Conservation (phyloP, 2,888 invertebrate genomes). For the Resseliella maxima region DNA sequence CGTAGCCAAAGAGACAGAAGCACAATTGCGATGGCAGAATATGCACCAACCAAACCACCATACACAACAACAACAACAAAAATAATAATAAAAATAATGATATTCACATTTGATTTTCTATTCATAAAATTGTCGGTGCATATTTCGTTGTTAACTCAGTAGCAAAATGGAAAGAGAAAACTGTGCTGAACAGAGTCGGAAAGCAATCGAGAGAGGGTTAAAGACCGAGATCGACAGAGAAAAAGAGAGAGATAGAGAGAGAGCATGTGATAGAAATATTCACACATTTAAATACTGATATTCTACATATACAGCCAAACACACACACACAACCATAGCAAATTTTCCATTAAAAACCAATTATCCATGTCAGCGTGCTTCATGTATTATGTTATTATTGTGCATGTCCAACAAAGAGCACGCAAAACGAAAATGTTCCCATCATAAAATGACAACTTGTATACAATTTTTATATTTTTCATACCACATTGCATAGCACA, state of each 20-base stretch:
- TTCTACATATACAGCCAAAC: background rate
- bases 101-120: background rate
- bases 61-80: background rate
- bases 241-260: too few relatives aligned
- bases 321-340: background rate
- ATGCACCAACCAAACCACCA: background rate
- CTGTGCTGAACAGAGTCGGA: too few relatives aligned
- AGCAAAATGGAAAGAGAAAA: too few relatives aligned
- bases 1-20: background rate
- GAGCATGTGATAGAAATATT: background rate
- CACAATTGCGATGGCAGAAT: background rate
- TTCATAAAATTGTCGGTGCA: background rate
- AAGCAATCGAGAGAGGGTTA: too few relatives aligned
- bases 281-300: background rate
- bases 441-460: conserved; percentile 51
- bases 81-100: too few relatives aligned
- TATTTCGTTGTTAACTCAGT: background rate
- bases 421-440: conserved; percentile 47
- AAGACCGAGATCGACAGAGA: too few relatives aligned
- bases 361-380: conserved; percentile 54
- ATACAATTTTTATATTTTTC: conserved; percentile 17
- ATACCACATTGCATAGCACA: background rate
- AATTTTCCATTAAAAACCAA: conserved; percentile 54
- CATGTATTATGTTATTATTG: conserved; percentile 55
- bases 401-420: conserved; percentile 14